Evolutionary conservation across 2,888 invertebrate genomes (phyloP), one percentile per base, ranked within the genome.

Genomic region (Lasius fuliginosus): DNA sequence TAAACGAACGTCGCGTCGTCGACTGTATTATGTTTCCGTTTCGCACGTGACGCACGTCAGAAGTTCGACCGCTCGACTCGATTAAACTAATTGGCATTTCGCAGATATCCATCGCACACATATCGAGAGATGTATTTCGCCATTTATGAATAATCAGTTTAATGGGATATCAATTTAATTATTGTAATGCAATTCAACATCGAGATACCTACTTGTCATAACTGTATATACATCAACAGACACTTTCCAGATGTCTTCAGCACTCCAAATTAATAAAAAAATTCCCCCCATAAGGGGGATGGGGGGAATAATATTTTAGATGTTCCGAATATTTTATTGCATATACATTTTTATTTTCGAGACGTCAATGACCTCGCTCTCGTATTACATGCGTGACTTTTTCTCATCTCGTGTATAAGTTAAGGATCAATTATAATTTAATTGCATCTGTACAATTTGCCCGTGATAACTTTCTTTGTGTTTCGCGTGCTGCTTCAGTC

Each of bases 81-180:
- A 81, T 81, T 81, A 81, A 81, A 73, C 73, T 81, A 81, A 81
- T 81, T 81, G 73, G 60, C 60, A 42, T 60, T 79, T 81, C n/a
- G 33, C 49, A 33, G 49, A 69, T 69, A 69, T 53, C 15, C 79
- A 73, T 81, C 46, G 69, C 30, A 23, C 58, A 33, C 42, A 79
- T 76, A 68, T 56, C 23, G 73, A 73, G 79, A 73, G 60, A 71
- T n/a, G 46, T 9, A 33, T 33, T 56, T 73, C 18, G 46, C 73
- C 27, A 81, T 73, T 60, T 71, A 69, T 60, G 60, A 73, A 56
- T 73, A 81, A 81, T 81, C 73, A 81, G 60, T 81, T 81, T 81
- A 81, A 81, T 81, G 73, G 60, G 40, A 46, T 60, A 73, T 60
- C 79, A 53, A 53, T 53, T 53, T 81, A 81, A 81, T 81, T 58